These are phyloP conservation scores for Tridacna crocea DNA, from an alignment of 2,888 invertebrate species.

Conservation along the genomic window DNA sequence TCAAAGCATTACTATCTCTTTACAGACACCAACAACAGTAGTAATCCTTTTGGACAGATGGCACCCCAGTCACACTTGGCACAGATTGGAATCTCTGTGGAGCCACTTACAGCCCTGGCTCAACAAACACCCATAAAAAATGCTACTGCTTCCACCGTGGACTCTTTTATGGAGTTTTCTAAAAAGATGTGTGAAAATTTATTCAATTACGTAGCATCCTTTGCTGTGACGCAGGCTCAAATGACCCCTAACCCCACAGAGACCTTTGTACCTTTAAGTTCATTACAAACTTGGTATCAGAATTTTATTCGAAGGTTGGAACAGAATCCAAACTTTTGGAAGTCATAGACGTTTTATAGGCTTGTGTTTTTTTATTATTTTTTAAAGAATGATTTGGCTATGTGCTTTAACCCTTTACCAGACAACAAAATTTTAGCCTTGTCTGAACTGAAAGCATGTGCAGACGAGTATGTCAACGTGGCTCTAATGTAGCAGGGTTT, in stretches of 20 bases:
- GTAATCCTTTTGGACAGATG: slow-evolving; percentile 66
- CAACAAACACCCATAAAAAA: slow-evolving; percentile 85
- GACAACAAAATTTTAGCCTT: too few relatives aligned
- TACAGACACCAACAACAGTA: slow-evolving; percentile 39
- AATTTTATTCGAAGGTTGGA: slow-evolving; percentile 95
- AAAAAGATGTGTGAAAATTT: slow-evolving; percentile 97
- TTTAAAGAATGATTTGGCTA: too few relatives aligned
- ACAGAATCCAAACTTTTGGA: slow-evolving; percentile 98
- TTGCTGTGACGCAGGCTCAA: slow-evolving; percentile 91
- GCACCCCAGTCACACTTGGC: slow-evolving; percentile 92
- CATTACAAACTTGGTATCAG: slow-evolving; percentile 96
- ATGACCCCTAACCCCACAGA: slow-evolving; percentile 92
- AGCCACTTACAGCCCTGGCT: slow-evolving; percentile 87
- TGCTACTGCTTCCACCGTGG: slow-evolving; percentile 80
- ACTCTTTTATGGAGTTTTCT: slow-evolving; percentile 86
- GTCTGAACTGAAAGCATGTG: too few relatives aligned
- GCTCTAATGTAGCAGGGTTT: too few relatives aligned
- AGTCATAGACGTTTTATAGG: slow-evolving; percentile 56
- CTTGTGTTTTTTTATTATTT: too few relatives aligned
- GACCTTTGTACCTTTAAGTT: slow-evolving; percentile 93
- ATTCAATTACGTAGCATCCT: slow-evolving; percentile 96
- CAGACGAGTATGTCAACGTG: too few relatives aligned
- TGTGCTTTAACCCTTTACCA: too few relatives aligned
- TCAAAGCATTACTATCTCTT: not conserved
- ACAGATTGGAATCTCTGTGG: slow-evolving; percentile 97